Percentiles rank a stretch among this genome's conserved stretches.
phyloP scores from a whole-genome alignment of 2,888 invertebrate genomes.

The Hoplodrina ambigua region DNA sequence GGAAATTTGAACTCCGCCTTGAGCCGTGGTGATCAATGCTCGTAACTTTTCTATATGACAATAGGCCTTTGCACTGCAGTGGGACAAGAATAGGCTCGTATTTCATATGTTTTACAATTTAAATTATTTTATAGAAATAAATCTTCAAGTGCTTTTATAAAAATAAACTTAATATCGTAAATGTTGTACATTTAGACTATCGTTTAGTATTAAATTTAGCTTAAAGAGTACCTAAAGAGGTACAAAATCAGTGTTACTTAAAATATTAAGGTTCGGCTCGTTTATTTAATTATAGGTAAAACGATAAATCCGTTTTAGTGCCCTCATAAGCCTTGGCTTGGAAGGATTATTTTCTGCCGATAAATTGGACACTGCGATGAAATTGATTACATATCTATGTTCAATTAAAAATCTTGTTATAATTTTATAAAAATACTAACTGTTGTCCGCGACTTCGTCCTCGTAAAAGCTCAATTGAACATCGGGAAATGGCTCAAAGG shows the following conservation, averaged over 20 bases:
- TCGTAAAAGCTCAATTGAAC: too few species aligned
- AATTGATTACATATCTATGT: constrained; percentile 23
- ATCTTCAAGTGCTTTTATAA: not conserved
- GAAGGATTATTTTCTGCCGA: constrained; percentile 29
- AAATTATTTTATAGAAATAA: too few species aligned
- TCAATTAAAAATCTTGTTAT: not conserved
- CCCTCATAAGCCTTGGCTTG: constrained; percentile 39
- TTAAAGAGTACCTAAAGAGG: constrained; percentile 1
- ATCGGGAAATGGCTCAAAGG: too few species aligned
- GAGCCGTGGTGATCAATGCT: too few species aligned
- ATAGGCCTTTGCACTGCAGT: too few species aligned
- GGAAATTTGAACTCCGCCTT: too few species aligned
- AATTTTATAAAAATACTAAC: too few species aligned
- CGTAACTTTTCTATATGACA: too few species aligned
- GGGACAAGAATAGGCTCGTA: too few species aligned
- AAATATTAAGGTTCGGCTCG: constrained; percentile 30
- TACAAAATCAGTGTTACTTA: constrained; percentile 27
- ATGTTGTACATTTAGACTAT: not conserved
- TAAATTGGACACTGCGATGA: constrained; percentile 29
- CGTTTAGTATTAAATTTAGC: not conserved
- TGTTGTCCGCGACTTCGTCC: too few species aligned
- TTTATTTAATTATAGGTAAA: constrained; percentile 54
- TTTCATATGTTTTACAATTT: too few species aligned
- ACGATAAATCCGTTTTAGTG: constrained; percentile 47
- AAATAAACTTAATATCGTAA: not conserved